These are phyloP conservation scores for Colinus virginianus DNA, from an alignment of 2,113 vertebrate species.

Conservation along the genomic window DNA sequence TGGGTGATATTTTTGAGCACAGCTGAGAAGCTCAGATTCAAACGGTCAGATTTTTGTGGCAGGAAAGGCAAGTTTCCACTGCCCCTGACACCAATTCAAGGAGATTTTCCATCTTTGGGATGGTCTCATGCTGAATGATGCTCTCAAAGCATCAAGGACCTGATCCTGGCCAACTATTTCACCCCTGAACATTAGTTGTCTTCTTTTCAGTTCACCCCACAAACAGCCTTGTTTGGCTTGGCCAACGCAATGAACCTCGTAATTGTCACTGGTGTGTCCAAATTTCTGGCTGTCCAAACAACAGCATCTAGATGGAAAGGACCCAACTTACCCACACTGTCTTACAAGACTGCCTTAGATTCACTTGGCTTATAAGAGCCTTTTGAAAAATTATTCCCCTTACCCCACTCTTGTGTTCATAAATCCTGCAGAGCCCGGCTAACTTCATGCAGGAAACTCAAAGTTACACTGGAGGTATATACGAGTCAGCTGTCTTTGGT, in stretches of 20 bases:
- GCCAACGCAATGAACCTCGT: constrained; percentile 5
- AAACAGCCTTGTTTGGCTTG: constrained; percentile 39
- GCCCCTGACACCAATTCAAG: constrained; percentile 37
- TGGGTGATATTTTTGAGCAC: neutral
- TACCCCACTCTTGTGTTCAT: neutral
- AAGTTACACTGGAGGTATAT: neutral
- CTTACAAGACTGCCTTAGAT: constrained; percentile 23
- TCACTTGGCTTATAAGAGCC: neutral
- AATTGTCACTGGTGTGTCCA: neutral
- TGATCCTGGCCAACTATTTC: constrained; percentile 23
- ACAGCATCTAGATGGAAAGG: constrained; percentile 21
- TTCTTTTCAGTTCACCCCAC: constrained; percentile 33
- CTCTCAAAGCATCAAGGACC: constrained; percentile 25
- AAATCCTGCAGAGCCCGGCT: neutral
- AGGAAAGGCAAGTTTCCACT: constrained; percentile 37
- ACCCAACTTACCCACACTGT: neutral
- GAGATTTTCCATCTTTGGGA: constrained; percentile 58
- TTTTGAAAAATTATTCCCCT: neutral
- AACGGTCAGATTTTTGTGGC: constrained; percentile 14
- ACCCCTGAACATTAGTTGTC: constrained; percentile 42
- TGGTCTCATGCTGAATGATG: constrained; percentile 24
- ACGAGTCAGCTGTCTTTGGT: neutral
- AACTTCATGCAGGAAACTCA: neutral
- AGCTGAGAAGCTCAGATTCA: constrained; percentile 2
- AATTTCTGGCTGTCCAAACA: constrained; percentile 11